Evolutionary conservation across 1,140 invertebrate genomes (phyloP), one percentile per base, ranked within the genome.

Genomic region (Galleria mellonella): DNA sequence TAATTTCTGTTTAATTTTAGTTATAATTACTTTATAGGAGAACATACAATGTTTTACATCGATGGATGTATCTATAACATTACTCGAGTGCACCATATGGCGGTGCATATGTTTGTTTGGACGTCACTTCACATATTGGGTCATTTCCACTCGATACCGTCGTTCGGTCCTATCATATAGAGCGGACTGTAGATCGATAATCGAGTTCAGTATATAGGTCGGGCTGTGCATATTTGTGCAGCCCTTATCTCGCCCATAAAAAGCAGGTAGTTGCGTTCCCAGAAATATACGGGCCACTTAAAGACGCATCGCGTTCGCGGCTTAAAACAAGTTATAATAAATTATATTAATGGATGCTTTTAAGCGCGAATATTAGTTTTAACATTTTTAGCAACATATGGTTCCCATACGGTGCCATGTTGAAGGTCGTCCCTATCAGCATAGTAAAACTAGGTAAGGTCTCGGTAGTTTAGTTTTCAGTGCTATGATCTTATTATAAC

Each of bases 211-310:
- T 23, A 6, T 2, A 23, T 23, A 6, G 62, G 74, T 70, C 64
- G 70, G 62, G 64, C 72, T 66, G 51, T 55, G 48, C 61, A 69
- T 67, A 66, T 65, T 70, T 75, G 58, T 71, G 58, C 54, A 56
- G 44, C 47, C 55, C 56, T 64, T 71, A 75, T 67, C 67, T 60
- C 39, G 13, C 51, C 52, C 64, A 72, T 62, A 76, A 76, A 77
- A 69, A 73, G 64, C 76, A 81, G 76, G 76, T 81, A 81, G 73
- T 68, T 63, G 59, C 54, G 59, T 78, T 77, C 78, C 57, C 60
- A 55, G 66, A 75, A 76, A 35, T 55, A 59, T 58, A 60, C 15
- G 55, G 61, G 54, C 42, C 51, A 62, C 58, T 69, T 51, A 58
- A 68, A 57, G 60, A 50, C 60, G 47, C 41, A 52, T 43, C 58